These are phyloP conservation scores for Phorcus lineatus DNA, from an alignment of 2,888 invertebrate genomes.

Conservation along the genomic window DNA sequence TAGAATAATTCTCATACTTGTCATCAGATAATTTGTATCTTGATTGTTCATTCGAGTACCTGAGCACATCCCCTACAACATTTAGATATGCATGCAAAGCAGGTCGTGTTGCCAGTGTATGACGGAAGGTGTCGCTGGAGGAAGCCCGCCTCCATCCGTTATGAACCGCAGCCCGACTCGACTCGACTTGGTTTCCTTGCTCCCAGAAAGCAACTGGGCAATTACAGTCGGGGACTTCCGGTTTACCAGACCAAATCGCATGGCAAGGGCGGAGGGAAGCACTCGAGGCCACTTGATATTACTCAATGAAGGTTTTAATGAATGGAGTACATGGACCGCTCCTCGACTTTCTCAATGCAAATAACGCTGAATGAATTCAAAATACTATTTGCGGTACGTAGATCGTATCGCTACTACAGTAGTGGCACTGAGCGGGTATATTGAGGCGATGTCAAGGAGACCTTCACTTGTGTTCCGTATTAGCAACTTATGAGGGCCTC, in stretches of 20 bases:
- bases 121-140: not conserved
- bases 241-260: not conserved
- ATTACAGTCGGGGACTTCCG: slow-evolving; percentile 19
- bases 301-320: slow-evolving; percentile 9
- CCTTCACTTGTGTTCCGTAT: not conserved
- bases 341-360: not conserved
- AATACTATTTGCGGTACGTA: slow-evolving; percentile 14
- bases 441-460: not conserved
- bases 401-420: not conserved
- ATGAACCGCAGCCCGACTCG: not conserved
- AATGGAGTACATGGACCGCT: not conserved
- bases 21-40: too few relatives aligned
- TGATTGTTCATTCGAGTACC: too few relatives aligned
- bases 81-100: not conserved
- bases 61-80: too few relatives aligned
- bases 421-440: not conserved
- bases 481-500: too few relatives aligned
- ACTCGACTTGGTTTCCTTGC: not conserved
- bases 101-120: not conserved
- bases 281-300: slow-evolving; percentile 3
- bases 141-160: not conserved
- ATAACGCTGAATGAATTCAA: slow-evolving; percentile 17
- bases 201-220: not conserved
- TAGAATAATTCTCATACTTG: too few relatives aligned
- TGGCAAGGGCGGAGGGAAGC: not conserved